phyloP scores from a whole-genome alignment of 2,113 vertebrate genomes.

The Cyprinodon variegatus region DNA sequence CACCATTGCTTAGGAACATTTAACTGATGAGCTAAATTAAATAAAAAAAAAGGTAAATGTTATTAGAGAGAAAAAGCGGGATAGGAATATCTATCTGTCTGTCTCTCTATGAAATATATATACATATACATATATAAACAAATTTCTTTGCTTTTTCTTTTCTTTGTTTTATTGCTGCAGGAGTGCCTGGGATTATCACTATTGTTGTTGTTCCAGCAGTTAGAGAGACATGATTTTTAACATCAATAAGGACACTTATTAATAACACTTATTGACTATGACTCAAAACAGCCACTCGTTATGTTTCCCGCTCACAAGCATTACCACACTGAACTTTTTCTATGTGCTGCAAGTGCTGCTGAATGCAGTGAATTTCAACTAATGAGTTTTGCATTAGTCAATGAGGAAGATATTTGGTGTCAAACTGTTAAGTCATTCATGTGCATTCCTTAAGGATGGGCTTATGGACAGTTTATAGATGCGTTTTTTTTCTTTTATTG shows the following conservation, averaged over 20 bases:
- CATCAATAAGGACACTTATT: too few relatives aligned
- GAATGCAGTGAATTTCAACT: slow-evolving; percentile 10
- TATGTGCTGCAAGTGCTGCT: neutral
- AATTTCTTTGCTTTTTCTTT: too few relatives aligned
- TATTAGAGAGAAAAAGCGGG: neutral
- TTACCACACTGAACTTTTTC: neutral
- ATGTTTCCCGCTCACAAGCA: too few relatives aligned
- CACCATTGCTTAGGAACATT: neutral
- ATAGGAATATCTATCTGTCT: rapidly evolving
- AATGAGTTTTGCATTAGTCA: slow-evolving; percentile 9
- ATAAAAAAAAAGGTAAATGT: neutral
- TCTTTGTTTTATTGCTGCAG: too few relatives aligned
- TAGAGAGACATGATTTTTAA: too few relatives aligned
- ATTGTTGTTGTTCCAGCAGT: too few relatives aligned
- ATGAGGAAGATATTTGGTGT: slow-evolving; percentile 3
- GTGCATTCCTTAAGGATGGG: neutral
- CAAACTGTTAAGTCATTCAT: neutral
- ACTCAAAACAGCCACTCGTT: too few relatives aligned
- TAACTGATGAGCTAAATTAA: neutral
- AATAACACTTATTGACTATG: too few relatives aligned
- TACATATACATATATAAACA: too few relatives aligned
- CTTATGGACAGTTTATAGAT: slow-evolving; percentile 3
- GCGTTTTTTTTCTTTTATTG: neutral
- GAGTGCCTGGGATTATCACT: too few relatives aligned
- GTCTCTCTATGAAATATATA: neutral